Evolutionary conservation across 2,113 vertebrate genomes (phyloP).

Genomic region (Rhegmatorhina hoffmannsi): DNA sequence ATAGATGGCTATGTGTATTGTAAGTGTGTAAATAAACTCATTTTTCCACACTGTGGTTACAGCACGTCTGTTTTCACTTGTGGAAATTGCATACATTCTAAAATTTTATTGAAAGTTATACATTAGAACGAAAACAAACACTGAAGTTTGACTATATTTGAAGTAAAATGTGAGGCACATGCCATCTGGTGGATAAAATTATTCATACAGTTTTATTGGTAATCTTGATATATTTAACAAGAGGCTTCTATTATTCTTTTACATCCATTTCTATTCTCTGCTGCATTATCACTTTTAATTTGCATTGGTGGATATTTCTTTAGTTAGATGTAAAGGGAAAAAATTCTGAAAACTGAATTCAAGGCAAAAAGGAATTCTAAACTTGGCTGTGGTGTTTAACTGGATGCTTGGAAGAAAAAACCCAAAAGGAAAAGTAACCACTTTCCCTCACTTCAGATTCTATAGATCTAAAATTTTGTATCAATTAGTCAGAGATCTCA

Average conservation of each 20-base stretch:
- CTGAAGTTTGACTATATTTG: not conserved
- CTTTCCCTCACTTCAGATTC: not conserved
- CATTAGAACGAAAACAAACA: not conserved
- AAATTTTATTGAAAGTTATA: not conserved
- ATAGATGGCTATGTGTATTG: not conserved
- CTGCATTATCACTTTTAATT: not conserved
- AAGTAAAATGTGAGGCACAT: slow-evolving; percentile 11
- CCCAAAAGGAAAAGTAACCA: not conserved
- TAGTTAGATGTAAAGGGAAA: not conserved
- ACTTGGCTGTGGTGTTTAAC: not conserved
- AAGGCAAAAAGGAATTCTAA: not conserved
- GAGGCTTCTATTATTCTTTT: not conserved
- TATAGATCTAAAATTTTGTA: not conserved
- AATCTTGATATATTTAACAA: not conserved
- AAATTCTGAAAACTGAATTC: not conserved
- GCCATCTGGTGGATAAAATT: slow-evolving; percentile 64
- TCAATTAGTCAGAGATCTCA: not conserved
- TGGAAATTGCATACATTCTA: not conserved
- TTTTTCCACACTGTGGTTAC: not conserved
- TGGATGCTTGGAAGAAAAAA: not conserved
- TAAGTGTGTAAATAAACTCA: not conserved
- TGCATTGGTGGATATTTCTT: not conserved
- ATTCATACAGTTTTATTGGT: not conserved
- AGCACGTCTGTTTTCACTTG: not conserved
- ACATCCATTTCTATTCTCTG: not conserved